Percentiles rank a stretch among this genome's conserved stretches.
These are phyloP conservation scores for Leucoraja erinaceus DNA, from an alignment of 2,113 vertebrate species.

Conservation along the genomic window DNA sequence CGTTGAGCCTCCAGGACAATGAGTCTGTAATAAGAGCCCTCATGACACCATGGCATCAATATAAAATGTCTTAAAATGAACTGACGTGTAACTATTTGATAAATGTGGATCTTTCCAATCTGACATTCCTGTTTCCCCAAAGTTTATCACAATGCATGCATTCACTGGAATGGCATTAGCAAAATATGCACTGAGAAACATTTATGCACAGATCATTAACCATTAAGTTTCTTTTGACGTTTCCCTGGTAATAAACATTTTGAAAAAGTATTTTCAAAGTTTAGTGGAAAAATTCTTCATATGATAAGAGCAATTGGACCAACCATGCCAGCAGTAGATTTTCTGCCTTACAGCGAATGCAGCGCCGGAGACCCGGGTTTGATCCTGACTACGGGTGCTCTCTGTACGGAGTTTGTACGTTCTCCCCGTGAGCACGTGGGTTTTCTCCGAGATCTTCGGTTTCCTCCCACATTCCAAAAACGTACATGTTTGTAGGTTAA, in stretches of 20 bases:
- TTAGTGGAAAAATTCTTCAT: background rate
- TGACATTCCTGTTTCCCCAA: background rate
- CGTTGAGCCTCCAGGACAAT: background rate
- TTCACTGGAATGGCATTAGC: conserved; percentile 13
- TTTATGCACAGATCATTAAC: conserved; percentile 24
- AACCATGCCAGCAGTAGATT: background rate
- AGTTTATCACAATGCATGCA: background rate
- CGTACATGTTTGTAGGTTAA: too few relatives aligned
- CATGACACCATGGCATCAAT: background rate
- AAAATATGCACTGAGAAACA: background rate
- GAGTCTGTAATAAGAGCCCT: background rate
- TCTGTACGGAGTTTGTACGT: too few relatives aligned
- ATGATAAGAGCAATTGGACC: background rate
- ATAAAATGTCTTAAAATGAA: background rate
- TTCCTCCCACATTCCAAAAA: too few relatives aligned
- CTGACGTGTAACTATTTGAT: background rate
- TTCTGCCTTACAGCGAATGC: too few relatives aligned
- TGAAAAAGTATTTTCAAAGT: background rate
- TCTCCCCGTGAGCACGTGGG: too few relatives aligned
- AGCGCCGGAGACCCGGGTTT: too few relatives aligned
- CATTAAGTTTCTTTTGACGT: background rate
- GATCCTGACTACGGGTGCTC: too few relatives aligned
- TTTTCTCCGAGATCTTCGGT: too few relatives aligned
- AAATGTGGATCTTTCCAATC: background rate
- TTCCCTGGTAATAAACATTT: background rate